These are phyloP conservation scores for Lepidurus couesii DNA, from an alignment of 1,140 invertebrate species.

Conservation along the genomic window DNA sequence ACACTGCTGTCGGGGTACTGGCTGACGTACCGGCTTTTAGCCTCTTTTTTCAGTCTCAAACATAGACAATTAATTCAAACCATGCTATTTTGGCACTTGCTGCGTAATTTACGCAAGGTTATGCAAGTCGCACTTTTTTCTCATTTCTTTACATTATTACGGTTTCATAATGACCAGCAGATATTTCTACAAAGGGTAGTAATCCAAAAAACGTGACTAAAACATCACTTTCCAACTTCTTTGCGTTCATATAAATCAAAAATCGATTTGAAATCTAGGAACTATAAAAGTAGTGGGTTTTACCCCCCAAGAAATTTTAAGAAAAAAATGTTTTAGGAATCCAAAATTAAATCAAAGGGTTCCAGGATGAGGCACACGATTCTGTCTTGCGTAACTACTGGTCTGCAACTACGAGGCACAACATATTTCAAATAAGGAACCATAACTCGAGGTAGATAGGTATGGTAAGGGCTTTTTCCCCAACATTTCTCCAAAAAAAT, in stretches of 20 bases:
- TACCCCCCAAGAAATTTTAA: too few species aligned
- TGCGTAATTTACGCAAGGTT: not conserved
- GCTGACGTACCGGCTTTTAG: not conserved
- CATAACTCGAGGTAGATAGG: not conserved
- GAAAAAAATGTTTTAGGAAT: too few species aligned
- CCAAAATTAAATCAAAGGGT: too few species aligned
- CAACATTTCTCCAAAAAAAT: not conserved
- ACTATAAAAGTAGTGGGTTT: not conserved
- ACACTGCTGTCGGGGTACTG: not conserved
- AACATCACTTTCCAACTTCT: conserved; percentile 15
- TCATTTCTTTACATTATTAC: too few species aligned
- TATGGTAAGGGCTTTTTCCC: not conserved
- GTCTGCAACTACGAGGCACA: not conserved
- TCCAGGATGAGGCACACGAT: not conserved
- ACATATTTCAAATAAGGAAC: not conserved
- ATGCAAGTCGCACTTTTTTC: not conserved
- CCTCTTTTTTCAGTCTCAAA: not conserved
- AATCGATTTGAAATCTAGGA: not conserved
- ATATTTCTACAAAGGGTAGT: not conserved
- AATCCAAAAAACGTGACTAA: conserved; percentile 22
- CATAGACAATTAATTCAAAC: not conserved
- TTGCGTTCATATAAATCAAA: not conserved
- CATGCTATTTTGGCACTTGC: not conserved
- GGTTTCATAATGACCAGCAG: not conserved
- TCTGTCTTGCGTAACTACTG: not conserved